Base-by-base conservation (phyloP, 1,140 invertebrate genomes). In the Trichonephila inaurata region DNA sequence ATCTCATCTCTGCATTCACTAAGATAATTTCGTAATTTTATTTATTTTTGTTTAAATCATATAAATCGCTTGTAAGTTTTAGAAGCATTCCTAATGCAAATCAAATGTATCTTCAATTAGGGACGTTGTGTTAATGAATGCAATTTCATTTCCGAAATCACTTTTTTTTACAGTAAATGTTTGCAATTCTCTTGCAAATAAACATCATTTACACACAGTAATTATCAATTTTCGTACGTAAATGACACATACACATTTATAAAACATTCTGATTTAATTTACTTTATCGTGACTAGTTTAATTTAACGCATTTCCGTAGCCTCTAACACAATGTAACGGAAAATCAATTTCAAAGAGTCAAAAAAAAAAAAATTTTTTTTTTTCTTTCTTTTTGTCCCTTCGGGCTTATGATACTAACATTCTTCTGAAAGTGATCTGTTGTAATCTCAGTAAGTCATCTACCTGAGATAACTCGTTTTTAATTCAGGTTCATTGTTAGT, bases 361-460 rank as follows among this genome's bases (percentile, higher is more conserved):
- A 85, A 85, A 83, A 24, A 16, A 85, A 85, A 85, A 83, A 24
- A 16, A 85, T 28, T 28, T 82, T 58, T 7, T 44, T 40, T 40
- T 40, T 4, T 40, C 33, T 40, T 28, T 40, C 33, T 40, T 40
- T 40, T 40, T 40, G 33, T 40, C 33, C 33, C 33, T 90, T 81
- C 89, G 16, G 66, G 89, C 89, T 5, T 62, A 77, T 61, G 66
- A 24, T 90, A 33, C n/a, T 82, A 81, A 51, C 58, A 81, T 91
- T 82, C 89, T 62, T 81, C n/a, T 44, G 51, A 91, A 72, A 61
- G 14, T 81, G 21, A 82, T 77, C 66, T 91, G 72, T 91, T 91
- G 89, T 81, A 61, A 91, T 91, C 89, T 72, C 24, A 51, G 40
- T 81, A 19, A 58, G 72, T 91, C 89, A 91, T 91, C 89, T 82